These are phyloP conservation scores for Grammomys dolichurus DNA, from an alignment of 2,113 vertebrate genomes.

Conservation along the genomic window DNA sequence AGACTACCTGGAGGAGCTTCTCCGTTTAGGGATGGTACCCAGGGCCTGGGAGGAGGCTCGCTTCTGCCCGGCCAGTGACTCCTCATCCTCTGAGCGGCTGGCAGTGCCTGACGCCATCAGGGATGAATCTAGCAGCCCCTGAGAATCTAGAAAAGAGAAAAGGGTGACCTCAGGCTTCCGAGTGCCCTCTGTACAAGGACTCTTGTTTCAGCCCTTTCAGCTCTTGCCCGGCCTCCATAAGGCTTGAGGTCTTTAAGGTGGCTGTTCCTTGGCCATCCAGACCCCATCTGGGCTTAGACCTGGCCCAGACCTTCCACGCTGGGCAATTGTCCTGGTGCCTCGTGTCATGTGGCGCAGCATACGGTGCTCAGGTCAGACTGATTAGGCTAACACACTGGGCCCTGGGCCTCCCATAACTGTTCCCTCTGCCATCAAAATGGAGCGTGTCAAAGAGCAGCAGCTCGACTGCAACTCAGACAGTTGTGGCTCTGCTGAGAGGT, in stretches of 20 bases:
- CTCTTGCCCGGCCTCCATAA: constrained; percentile 26
- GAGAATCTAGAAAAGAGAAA: constrained; percentile 81
- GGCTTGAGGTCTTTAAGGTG: constrained; percentile 41
- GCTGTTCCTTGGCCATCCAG: constrained; percentile 54
- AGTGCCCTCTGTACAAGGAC: neutral
- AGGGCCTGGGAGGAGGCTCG: constrained; percentile 91
- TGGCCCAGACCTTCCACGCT: constrained; percentile 67
- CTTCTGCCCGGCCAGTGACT: constrained; percentile 91
- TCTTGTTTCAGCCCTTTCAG: neutral
- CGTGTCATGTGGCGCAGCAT: constrained; percentile 53
- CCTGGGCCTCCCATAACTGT: constrained; percentile 41
- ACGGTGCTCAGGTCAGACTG: constrained; percentile 71
- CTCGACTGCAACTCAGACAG: constrained; percentile 64
- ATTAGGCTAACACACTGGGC: neutral
- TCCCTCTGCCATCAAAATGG: constrained; percentile 75
- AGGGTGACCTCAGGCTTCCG: constrained; percentile 26
- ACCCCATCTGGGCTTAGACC: constrained; percentile 66
- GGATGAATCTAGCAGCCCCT: constrained; percentile 85
- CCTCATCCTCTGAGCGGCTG: constrained; percentile 96
- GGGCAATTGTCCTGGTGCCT: constrained; percentile 56
- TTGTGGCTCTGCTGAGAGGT: constrained; percentile 51
- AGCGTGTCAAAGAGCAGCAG: constrained; percentile 50
- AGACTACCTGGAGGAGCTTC: constrained; percentile 95
- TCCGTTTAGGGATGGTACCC: constrained; percentile 94
- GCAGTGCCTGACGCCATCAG: constrained; percentile 90